Base-by-base conservation (phyloP, 2,888 invertebrate species). In the Atrina japonica region DNA sequence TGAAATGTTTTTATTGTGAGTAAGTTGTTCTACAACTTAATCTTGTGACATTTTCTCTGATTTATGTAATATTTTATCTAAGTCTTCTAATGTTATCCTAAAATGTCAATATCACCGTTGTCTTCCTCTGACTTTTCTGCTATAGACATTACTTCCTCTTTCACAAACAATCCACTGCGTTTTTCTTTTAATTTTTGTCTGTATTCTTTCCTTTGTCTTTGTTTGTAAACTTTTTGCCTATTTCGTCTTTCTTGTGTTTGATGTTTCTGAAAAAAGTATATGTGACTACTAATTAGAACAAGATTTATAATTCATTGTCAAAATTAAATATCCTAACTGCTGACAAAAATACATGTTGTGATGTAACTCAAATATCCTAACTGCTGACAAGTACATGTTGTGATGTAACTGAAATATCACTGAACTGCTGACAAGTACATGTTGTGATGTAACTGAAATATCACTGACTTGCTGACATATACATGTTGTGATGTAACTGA, bases 141-240 rank as follows among this genome's bases (percentile, higher is more conserved):
- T 23, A 82, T 70, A 7, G 82, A 78, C 41, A 84, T 52, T 9
- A 86, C 79, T 71, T 86, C 86, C 64, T 87, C 88, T 66, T 80
- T 76, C 14, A 78, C 77, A 77, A 88, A 88, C 27, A 88, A 71
- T 5, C 87, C 88, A 74, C 88, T 88, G 16, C 82, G 72, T 50
- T 63, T 72, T 72, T 87, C 88, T 80, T 87, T 88, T 76, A 81
- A 70, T 59, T 78, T 75, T 67, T 87, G 88, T 49, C 79, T 73
- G 59, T 82, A 72, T 58, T 84, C 84, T 66, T 86, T 86, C 66
- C 76, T 77, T 69, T 80, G 73, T 23, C 81, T 64, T 59, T 83
- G 81, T 63, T 75, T 75, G 16, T 67, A 56, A n/a, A 76, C 78
- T 67, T 81, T 81, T 45, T 77, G 78, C 55, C 71, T 72, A 29